A percentile compares a stretch with the other conserved stretches of the same genome.
Conservation (phyloP, 2,113 vertebrate species). For the Aix galericulata region DNA sequence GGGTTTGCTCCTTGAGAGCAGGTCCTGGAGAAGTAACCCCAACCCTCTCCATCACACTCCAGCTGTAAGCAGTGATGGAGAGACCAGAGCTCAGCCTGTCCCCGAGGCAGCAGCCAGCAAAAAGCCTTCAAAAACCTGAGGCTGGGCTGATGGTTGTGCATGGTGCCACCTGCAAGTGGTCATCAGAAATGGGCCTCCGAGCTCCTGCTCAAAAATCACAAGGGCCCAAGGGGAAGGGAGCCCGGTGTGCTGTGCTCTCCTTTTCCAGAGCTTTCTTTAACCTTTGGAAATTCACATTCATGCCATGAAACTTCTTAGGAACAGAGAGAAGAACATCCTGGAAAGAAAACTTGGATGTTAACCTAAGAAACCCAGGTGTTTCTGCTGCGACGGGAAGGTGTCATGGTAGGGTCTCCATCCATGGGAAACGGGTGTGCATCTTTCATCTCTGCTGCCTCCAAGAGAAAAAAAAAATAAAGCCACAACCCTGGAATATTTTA, state of each 20-base stretch:
- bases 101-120: background rate
- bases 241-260: background rate
- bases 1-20: background rate
- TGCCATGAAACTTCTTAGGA: background rate
- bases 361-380: background rate
- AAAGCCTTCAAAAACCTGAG: background rate
- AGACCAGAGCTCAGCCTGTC: background rate
- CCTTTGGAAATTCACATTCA: background rate
- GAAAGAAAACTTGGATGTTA: background rate
- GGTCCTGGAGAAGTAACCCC: background rate
- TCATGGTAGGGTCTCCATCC: background rate
- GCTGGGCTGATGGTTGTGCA: background rate
- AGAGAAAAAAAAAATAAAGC: no score
- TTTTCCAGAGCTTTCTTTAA: background rate
- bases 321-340: background rate
- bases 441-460: background rate
- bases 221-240: background rate
- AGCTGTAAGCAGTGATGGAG: background rate
- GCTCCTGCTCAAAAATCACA: rapidly evolving
- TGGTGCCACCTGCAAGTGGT: background rate
- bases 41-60: rapidly evolving
- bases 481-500: slow-evolving; percentile 41
- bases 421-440: background rate
- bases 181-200: background rate
- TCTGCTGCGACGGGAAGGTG: background rate